Percentiles rank a stretch among this genome's conserved stretches.
Evolutionary conservation across 2,113 vertebrate species (phyloP).

Genomic region (Limanda limanda): DNA sequence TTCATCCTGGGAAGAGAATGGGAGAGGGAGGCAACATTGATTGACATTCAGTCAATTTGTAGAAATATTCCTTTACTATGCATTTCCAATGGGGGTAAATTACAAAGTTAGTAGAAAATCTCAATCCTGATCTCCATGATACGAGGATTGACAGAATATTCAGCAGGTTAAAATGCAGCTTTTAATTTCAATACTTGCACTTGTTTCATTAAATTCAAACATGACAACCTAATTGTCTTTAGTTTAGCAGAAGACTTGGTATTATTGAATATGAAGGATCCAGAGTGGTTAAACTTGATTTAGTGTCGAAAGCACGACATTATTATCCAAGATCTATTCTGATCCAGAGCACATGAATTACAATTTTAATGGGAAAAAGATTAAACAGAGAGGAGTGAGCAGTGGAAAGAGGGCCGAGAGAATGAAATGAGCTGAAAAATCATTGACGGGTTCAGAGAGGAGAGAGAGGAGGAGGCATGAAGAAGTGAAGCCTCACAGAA

Average conservation of each 20-base stretch:
- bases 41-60: background rate
- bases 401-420: background rate
- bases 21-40: background rate
- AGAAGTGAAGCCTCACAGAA: constrained; percentile 43
- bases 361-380: constrained; percentile 23
- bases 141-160: background rate
- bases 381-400: constrained; percentile 20
- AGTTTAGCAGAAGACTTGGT: background rate
- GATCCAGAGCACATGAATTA: constrained; percentile 16
- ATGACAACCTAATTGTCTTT: background rate
- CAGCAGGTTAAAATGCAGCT: background rate
- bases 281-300: constrained; percentile 15
- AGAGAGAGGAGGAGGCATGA: constrained; percentile 10
- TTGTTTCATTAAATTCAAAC: constrained; percentile 15
- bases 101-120: background rate
- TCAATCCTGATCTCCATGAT: background rate
- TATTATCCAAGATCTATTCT: constrained; percentile 3
- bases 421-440: constrained; percentile 42
- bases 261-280: background rate
- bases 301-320: background rate
- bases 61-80: too few species aligned
- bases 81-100: background rate
- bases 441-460: constrained; percentile 45
- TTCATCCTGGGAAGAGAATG: constrained; percentile 89
- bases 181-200: background rate